Percentiles rank a stretch among this genome's conserved stretches.
phyloP scores from a whole-genome alignment of 1,140 invertebrate species.

The Bombus pyrosoma region DNA sequence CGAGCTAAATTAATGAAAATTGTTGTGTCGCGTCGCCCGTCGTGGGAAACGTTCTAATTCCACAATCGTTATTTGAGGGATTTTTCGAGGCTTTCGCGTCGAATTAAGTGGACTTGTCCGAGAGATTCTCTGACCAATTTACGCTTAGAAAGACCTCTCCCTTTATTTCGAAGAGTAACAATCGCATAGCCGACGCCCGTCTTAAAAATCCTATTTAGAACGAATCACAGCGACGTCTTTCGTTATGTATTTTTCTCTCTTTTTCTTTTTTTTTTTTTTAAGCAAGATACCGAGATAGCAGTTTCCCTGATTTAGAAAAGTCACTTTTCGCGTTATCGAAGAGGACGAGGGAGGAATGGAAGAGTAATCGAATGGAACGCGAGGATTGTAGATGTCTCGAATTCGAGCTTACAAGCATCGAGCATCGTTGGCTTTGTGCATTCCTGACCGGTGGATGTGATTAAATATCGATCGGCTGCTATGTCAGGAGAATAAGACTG shows the following conservation, averaged over 20 bases:
- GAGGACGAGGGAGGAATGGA: background rate
- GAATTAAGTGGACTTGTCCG: background rate
- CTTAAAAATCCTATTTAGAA: background rate
- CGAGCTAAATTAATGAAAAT: conserved; percentile 44
- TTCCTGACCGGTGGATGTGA: conserved; percentile 6
- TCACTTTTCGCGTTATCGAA: conserved; percentile 1
- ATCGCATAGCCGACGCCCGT: too few relatives aligned
- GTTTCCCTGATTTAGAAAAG: background rate
- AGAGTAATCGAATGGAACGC: background rate
- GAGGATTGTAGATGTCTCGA: background rate
- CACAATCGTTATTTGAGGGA: conserved; percentile 25
- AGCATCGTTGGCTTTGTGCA: background rate
- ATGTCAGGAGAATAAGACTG: background rate
- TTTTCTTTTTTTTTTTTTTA: too few relatives aligned
- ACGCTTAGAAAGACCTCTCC: background rate
- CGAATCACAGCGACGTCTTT: accelerated
- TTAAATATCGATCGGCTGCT: conserved; percentile 34
- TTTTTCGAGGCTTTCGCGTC: conserved; percentile 11
- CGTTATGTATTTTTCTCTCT: too few relatives aligned
- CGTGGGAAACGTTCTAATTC: conserved; percentile 25
- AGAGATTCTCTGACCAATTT: conserved; percentile 25
- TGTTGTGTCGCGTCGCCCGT: conserved; percentile 4
- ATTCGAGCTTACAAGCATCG: background rate
- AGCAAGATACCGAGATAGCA: background rate
- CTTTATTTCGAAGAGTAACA: background rate